These are phyloP conservation scores for Aphidius gifuensis DNA, from an alignment of 1,140 invertebrate genomes.

Conservation along the genomic window DNA sequence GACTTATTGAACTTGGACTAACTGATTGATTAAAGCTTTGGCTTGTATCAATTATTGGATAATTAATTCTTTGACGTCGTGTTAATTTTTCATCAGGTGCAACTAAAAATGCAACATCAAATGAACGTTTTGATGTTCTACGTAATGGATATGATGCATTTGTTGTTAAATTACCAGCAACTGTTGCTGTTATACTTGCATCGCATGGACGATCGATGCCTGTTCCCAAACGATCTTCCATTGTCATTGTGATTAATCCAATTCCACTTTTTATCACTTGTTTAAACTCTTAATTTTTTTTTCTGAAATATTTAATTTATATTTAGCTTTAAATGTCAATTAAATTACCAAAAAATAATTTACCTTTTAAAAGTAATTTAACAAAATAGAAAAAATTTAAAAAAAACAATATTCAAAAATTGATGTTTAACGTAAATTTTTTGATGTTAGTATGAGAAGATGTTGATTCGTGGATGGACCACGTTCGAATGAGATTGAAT, in stretches of 20 bases:
- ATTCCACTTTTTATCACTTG: slow-evolving; percentile 6
- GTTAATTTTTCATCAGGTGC: slow-evolving; percentile 78
- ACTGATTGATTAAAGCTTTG: slow-evolving; percentile 14
- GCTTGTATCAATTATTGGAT: slow-evolving; percentile 42
- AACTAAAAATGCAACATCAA: slow-evolving; percentile 85
- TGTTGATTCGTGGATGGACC: slow-evolving; percentile 25
- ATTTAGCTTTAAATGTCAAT: background rate
- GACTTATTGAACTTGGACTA: slow-evolving; percentile 27
- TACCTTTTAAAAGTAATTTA: too few species aligned
- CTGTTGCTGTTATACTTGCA: slow-evolving; percentile 36
- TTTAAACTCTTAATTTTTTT: background rate
- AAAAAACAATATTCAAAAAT: too few species aligned
- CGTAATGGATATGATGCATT: slow-evolving; percentile 49
- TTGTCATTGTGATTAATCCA: slow-evolving; percentile 44
- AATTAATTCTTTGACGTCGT: slow-evolving; percentile 52
- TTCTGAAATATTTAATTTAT: background rate
- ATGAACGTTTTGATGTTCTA: slow-evolving; percentile 65
- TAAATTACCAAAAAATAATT: too few species aligned
- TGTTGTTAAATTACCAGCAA: slow-evolving; percentile 34
- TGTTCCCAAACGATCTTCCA: slow-evolving; percentile 52
- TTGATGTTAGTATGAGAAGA: background rate
- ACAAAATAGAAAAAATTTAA: background rate
- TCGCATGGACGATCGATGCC: slow-evolving; percentile 48
- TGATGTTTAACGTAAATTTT: too few species aligned
- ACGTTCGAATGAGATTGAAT: slow-evolving; percentile 28